phyloP scores from a whole-genome alignment of 2,888 invertebrate species.

The Bimastos eiseni region DNA sequence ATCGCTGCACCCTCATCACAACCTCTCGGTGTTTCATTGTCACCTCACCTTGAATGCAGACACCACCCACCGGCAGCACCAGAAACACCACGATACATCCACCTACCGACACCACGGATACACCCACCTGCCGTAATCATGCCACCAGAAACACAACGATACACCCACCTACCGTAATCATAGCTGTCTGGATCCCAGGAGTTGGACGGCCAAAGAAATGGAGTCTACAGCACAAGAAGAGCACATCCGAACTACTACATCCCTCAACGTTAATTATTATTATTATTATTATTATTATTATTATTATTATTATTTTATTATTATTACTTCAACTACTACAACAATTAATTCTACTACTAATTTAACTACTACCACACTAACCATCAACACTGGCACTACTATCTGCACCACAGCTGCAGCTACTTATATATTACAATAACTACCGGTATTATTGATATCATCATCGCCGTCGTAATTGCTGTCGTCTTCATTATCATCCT shows the following conservation, averaged over 20 bases:
- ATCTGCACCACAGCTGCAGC: no score
- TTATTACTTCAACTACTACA: background rate
- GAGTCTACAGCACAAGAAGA: conserved; percentile 72
- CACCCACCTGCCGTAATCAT: background rate
- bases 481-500: no score
- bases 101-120: no score
- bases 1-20: background rate
- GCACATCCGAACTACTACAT: background rate
- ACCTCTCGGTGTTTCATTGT: background rate
- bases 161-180: conserved; percentile 85
- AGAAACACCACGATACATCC: no score
- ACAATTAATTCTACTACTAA: no score
- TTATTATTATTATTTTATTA: background rate
- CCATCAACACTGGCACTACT: no score
- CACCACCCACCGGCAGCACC: background rate
- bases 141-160: no score
- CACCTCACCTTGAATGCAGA: background rate
- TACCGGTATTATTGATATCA: no score
- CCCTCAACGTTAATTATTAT: background rate
- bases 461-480: no score
- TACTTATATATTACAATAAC: no score
- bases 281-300: background rate
- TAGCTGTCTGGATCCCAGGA: conserved; percentile 95
- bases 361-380: no score
- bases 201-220: conserved; percentile 99